A percentile compares a stretch with the other conserved stretches of the same genome.
These are phyloP conservation scores for Calosoma granatense DNA, from an alignment of 1,140 invertebrate species.

Conservation along the genomic window DNA sequence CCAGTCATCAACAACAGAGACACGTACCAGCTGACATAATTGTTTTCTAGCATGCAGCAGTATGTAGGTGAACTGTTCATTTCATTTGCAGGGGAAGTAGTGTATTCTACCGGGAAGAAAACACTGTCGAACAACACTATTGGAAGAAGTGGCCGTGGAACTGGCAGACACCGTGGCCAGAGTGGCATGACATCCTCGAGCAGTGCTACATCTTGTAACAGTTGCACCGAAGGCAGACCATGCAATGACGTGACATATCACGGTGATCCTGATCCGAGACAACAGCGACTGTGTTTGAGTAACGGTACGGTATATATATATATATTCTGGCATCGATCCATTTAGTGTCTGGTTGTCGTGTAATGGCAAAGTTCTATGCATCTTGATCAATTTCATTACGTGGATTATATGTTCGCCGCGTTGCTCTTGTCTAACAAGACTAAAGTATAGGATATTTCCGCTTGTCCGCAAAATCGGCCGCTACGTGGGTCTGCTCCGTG, in stretches of 20 bases:
- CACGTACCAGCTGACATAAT: too few relatives aligned
- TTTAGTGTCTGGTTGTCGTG: too few relatives aligned
- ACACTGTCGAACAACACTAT: slow-evolving; percentile 27
- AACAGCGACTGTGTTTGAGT: slow-evolving; percentile 28
- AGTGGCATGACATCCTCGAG: slow-evolving; percentile 43
- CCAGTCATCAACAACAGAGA: neutral
- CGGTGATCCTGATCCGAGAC: slow-evolving; percentile 19
- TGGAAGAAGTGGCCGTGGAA: slow-evolving; percentile 19
- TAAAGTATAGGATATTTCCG: too few relatives aligned
- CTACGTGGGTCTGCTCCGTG: slow-evolving; percentile 13
- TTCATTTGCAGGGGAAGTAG: slow-evolving; percentile 33
- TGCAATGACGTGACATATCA: slow-evolving; percentile 29
- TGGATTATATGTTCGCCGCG: too few relatives aligned
- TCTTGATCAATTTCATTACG: too few relatives aligned
- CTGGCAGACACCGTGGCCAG: slow-evolving; percentile 27
- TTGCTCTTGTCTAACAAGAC: too few relatives aligned
- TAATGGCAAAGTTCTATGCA: too few relatives aligned
- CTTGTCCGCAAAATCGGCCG: slow-evolving; percentile 9
- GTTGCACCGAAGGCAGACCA: slow-evolving; percentile 26
- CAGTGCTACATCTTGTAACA: slow-evolving; percentile 40
- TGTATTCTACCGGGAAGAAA: slow-evolving; percentile 40
- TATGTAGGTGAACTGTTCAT: slow-evolving; percentile 29
- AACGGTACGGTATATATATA: slow-evolving; percentile 31
- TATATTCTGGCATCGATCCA: neutral
- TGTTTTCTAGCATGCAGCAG: too few relatives aligned